Evolutionary conservation across 2,113 vertebrate genomes (phyloP), one percentile per base, ranked within the genome.

Genomic region (Dicerorhinus sumatrensis): DNA sequence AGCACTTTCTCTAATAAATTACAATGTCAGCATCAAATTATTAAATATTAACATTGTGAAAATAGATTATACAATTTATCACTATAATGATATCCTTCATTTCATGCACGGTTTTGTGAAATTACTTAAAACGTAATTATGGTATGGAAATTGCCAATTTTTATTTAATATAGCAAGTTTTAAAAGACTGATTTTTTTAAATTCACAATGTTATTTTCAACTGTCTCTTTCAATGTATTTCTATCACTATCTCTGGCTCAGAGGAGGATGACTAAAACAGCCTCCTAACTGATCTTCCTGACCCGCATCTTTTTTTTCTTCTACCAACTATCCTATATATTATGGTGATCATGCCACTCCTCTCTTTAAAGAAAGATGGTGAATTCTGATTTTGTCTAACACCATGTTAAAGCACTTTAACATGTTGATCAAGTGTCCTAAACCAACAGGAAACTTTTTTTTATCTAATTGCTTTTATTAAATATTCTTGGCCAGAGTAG

Each of bases 91-190:
- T n/a, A n/a, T 56, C 79, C 54, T 89, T 58, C 31, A 79, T 92
- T 89, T 89, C 70, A 79, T 77, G 25, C 31, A 72, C 79, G n/a
- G 10, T 79, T 95, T 65, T 46, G 8, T 89, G 63, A 89, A 95
- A 95, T 65, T 84, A 79, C 18, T 79, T 89, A 89, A 87, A 69
- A 91, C 91, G 27, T 87, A 94, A 81, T 86, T 94, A 95, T 72
- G 58, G 6, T n/a, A 79, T 72, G 85, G 25, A 10, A 72, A 89
- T 95, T 84, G 36, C 70, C 42, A 77, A 27, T 65, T 88, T 69
- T 82, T 95, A 20, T 56, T 63, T 84, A 89, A 84, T 75, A 88
- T 29, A 82, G 11, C 25, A 88, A 89, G 23, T 84, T 89, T 97
- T 77, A 85, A 72, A 18, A 84, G 54, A 46, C 29, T 73, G 16